phyloP scores from a whole-genome alignment of 2,888 invertebrate species.

The Philereme transversata region DNA sequence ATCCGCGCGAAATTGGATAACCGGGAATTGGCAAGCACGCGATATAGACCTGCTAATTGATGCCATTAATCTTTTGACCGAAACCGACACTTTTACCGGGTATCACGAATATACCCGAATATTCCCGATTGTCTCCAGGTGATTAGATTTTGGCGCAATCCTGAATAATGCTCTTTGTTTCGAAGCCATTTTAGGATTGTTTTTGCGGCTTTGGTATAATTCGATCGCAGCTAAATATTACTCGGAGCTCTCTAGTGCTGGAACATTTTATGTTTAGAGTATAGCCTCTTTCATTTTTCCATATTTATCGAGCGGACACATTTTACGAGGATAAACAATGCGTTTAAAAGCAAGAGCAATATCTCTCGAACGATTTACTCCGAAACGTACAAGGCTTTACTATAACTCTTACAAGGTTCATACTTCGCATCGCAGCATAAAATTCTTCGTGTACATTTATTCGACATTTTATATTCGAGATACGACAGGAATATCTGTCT shows the following conservation, averaged over 20 bases:
- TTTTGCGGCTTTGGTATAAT: not conserved
- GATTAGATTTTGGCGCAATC: slow-evolving; percentile 1
- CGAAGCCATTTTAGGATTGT: slow-evolving; percentile 12
- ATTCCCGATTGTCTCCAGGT: slow-evolving; percentile 2
- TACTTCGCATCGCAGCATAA: slow-evolving; percentile 18
- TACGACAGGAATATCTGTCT: slow-evolving; percentile 21
- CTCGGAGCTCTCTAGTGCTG: not conserved
- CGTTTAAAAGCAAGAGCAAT: slow-evolving; percentile 26
- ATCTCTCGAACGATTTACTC: slow-evolving; percentile 28
- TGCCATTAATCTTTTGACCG: slow-evolving; percentile 70
- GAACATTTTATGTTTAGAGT: too few relatives aligned
- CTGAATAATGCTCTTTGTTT: slow-evolving; percentile 11
- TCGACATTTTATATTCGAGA: slow-evolving; percentile 17
- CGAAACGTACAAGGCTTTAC: slow-evolving; percentile 21
- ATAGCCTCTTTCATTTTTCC: slow-evolving; percentile 3
- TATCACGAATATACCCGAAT: slow-evolving; percentile 1
- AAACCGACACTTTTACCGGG: slow-evolving; percentile 47
- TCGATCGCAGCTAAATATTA: not conserved
- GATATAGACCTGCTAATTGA: slow-evolving; percentile 62
- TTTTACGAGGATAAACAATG: slow-evolving; percentile 25
- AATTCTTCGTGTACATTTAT: slow-evolving; percentile 26
- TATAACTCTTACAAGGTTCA: slow-evolving; percentile 25
- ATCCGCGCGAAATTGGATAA: slow-evolving; percentile 56
- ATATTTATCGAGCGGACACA: slow-evolving; percentile 23
- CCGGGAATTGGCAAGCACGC: slow-evolving; percentile 55